Evolutionary conservation across 2,113 vertebrate genomes (phyloP).

Genomic region (Protomyctophum bolini): DNA sequence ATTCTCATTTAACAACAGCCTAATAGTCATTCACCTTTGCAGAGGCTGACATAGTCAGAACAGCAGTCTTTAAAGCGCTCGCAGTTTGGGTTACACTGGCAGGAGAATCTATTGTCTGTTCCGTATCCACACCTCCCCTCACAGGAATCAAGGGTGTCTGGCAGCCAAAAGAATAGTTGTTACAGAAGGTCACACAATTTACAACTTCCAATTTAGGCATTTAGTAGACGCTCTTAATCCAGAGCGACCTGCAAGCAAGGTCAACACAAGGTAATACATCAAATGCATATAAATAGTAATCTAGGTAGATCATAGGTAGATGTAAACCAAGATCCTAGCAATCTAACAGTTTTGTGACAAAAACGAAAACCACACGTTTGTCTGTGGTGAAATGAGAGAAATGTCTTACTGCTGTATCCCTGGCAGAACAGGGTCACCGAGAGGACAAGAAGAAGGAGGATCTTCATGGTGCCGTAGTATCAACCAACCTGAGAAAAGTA

Average conservation of each 20-base stretch:
- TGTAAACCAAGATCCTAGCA: background rate
- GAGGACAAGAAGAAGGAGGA: slow-evolving; percentile 54
- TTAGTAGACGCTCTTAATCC: background rate
- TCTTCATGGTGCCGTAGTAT: slow-evolving; percentile 62
- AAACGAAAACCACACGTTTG: background rate
- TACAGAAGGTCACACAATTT: background rate
- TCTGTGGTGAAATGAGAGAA: background rate
- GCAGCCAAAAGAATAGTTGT: background rate
- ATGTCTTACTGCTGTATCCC: slow-evolving; percentile 73
- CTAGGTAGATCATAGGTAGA: background rate
- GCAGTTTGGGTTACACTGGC: slow-evolving; percentile 77
- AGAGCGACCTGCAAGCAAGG: background rate
- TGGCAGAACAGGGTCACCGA: slow-evolving; percentile 57
- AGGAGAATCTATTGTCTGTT: slow-evolving; percentile 60
- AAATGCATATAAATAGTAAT: background rate
- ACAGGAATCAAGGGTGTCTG: slow-evolving; percentile 74
- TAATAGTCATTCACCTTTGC: slow-evolving; percentile 45
- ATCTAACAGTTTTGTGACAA: background rate
- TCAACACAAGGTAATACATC: background rate
- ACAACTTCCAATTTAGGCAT: background rate
- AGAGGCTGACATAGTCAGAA: slow-evolving; percentile 61
- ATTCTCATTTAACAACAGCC: background rate
- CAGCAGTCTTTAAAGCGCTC: slow-evolving; percentile 73
- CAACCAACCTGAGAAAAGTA: slow-evolving; percentile 19
- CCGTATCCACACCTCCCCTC: slow-evolving; percentile 66